These are phyloP conservation scores for Bombus cullumanus DNA, from an alignment of 1,140 invertebrate genomes.

Conservation along the genomic window DNA sequence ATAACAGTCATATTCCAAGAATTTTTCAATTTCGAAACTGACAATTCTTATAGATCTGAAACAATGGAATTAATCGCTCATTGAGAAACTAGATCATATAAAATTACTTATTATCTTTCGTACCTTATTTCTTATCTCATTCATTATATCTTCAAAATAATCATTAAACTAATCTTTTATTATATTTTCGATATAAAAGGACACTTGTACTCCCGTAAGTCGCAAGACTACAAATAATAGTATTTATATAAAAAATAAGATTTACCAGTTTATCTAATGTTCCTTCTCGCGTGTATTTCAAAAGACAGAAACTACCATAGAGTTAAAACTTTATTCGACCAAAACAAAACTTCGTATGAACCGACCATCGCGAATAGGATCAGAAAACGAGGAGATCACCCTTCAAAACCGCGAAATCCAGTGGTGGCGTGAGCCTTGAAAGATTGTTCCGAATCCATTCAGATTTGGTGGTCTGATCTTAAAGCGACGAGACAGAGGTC, in stretches of 20 bases:
- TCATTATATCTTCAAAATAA: too few species aligned
- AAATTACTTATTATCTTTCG: too few species aligned
- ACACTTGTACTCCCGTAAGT: too few species aligned
- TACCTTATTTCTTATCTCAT: too few species aligned
- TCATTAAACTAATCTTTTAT: too few species aligned
- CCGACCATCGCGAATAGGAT: neutral
- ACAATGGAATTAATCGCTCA: too few species aligned
- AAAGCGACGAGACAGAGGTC: conserved; percentile 23
- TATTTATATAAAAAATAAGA: too few species aligned
- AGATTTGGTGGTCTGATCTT: conserved; percentile 4
- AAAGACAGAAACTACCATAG: neutral
- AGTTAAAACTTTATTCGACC: neutral
- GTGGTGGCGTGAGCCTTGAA: neutral
- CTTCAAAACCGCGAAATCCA: neutral
- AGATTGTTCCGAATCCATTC: neutral
- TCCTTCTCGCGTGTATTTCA: neutral
- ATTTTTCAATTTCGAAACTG: too few species aligned
- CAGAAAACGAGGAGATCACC: neutral
- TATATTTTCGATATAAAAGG: too few species aligned
- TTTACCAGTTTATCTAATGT: neutral
- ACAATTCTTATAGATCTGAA: too few species aligned
- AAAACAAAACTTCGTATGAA: neutral
- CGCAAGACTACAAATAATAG: too few species aligned
- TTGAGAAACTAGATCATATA: too few species aligned
- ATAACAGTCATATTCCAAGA: neutral